Conservation (phyloP, 1,140 invertebrate genomes). For the Telenomus remus region DNA sequence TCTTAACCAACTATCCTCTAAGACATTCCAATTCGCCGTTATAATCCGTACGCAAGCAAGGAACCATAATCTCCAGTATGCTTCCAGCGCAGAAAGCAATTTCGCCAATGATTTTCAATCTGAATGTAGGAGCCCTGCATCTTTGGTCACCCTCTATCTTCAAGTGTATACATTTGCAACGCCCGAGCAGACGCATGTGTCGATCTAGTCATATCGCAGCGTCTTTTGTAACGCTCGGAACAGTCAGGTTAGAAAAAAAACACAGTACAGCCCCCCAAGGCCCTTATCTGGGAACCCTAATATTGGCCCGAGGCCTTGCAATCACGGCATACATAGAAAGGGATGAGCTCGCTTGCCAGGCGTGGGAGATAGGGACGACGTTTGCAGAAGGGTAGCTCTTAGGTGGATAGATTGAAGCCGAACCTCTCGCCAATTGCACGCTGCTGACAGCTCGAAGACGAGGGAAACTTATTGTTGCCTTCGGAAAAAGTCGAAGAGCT, state of each 20-base stretch:
- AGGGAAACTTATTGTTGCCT: constrained; percentile 66
- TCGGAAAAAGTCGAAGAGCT: constrained; percentile 70
- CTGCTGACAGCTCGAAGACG: constrained; percentile 69
- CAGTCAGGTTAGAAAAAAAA: constrained; percentile 35
- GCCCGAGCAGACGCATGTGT: constrained; percentile 6
- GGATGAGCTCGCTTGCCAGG: constrained; percentile 65
- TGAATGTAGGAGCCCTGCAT: constrained; percentile 24
- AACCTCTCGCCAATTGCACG: constrained; percentile 68
- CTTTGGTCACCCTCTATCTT: constrained; percentile 48
- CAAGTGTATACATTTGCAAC: constrained; percentile 36
- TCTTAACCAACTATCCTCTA: constrained; percentile 17
- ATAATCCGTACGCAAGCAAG: constrained; percentile 26
- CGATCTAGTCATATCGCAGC: constrained; percentile 21
- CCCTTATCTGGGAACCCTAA: constrained; percentile 64
- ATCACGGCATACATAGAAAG: constrained; percentile 72
- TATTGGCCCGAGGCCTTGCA: constrained; percentile 71
- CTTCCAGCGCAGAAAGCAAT: constrained; percentile 38
- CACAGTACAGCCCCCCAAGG: constrained; percentile 17
- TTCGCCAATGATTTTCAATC: constrained; percentile 52
- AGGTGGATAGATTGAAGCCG: constrained; percentile 56
- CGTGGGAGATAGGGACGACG: constrained; percentile 47
- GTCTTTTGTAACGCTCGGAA: constrained; percentile 19
- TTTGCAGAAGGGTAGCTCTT: constrained; percentile 45
- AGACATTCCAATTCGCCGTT: constrained; percentile 42
- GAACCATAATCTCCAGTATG: constrained; percentile 30